These are phyloP conservation scores for Hemibagrus guttatus DNA, from an alignment of 2,797 vertebrate species.

Conservation along the genomic window DNA sequence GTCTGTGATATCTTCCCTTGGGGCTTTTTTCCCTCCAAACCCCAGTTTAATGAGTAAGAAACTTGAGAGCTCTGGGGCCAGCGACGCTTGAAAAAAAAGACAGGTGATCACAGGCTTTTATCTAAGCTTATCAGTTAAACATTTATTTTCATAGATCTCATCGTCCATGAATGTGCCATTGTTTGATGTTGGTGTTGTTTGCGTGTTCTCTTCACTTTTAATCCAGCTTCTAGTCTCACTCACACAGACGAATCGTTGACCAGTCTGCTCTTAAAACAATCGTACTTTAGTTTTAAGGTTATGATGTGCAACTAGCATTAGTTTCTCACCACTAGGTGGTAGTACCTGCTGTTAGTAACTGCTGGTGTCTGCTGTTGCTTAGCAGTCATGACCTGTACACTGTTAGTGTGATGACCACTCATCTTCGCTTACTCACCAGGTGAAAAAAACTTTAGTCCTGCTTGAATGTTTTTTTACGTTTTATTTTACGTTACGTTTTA, in stretches of 20 bases:
- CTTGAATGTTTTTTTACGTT: neutral
- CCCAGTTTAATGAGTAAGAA: slow-evolving; percentile 66
- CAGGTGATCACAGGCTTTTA: slow-evolving; percentile 1
- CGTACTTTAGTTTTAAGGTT: neutral
- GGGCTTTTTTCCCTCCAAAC: slow-evolving; percentile 54
- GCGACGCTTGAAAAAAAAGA: neutral
- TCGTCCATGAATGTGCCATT: neutral
- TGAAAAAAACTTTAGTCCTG: neutral
- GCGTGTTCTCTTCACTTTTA: neutral
- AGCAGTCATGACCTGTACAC: slow-evolving; percentile 62
- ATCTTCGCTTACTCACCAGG: neutral
- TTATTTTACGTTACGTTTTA: neutral
- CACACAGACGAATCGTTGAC: neutral
- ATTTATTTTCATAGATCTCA: slow-evolving; percentile 22
- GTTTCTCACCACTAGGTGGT: slow-evolving; percentile 68
- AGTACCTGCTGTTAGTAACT: slow-evolving; percentile 58
- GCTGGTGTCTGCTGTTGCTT: slow-evolving; percentile 71
- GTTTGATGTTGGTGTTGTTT: neutral
- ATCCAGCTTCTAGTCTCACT: slow-evolving; percentile 16
- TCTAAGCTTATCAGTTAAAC: slow-evolving; percentile 23
- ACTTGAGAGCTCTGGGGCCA: slow-evolving; percentile 59
- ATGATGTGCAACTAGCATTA: neutral
- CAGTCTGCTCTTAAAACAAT: neutral
- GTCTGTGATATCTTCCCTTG: slow-evolving; percentile 60
- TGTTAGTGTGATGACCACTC: slow-evolving; percentile 1